Evolutionary conservation across 2,113 vertebrate genomes (phyloP).

Genomic region (Lepisosteus oculatus): DNA sequence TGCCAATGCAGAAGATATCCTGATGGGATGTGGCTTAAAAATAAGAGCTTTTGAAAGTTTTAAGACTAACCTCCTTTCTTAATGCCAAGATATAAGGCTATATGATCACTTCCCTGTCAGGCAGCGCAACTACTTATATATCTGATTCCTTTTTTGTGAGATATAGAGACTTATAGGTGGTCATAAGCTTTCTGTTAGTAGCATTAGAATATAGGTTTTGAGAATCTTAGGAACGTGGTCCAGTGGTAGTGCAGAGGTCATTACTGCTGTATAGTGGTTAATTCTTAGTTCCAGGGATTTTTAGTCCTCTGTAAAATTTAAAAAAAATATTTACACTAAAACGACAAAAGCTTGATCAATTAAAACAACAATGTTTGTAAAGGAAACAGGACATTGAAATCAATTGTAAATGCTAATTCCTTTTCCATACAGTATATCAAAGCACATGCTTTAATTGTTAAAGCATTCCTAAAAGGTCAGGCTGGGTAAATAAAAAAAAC

Average conservation of each 20-base stretch:
- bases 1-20: not conserved
- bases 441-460: too few species aligned
- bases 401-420: too few species aligned
- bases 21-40: conserved; percentile 21
- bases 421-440: too few species aligned
- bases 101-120: conserved; percentile 4
- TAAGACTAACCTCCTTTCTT: not conserved
- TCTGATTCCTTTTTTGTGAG: not conserved
- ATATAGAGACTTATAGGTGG: not conserved
- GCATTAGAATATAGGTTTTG: not conserved
- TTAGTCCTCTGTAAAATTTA: too few species aligned
- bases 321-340: too few species aligned
- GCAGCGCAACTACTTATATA: conserved; percentile 5
- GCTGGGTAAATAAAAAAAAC: too few species aligned
- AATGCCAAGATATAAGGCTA: not conserved
- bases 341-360: too few species aligned
- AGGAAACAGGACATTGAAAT: too few species aligned
- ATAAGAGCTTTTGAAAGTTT: conserved; percentile 7
- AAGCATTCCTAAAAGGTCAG: too few species aligned
- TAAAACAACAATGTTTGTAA: too few species aligned
- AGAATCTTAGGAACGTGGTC: not conserved
- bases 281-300: not conserved
- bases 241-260: not conserved
- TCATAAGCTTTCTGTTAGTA: not conserved
- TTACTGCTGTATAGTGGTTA: not conserved